Evolutionary conservation across 2,113 vertebrate genomes (phyloP).

Genomic region (Dipodomys merriami): DNA sequence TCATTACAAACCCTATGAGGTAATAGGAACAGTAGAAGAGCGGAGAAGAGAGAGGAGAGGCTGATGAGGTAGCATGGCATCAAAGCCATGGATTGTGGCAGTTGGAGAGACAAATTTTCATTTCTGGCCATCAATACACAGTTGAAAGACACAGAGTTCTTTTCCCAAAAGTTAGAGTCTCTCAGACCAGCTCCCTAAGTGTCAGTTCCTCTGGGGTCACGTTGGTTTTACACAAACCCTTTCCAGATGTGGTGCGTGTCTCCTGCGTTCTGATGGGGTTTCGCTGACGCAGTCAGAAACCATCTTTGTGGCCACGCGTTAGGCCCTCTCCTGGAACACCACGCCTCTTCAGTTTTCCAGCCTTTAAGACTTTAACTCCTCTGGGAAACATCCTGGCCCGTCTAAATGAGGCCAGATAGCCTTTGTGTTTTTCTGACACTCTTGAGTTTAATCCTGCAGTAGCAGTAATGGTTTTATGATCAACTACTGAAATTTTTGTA

Average conservation of each 20-base stretch:
- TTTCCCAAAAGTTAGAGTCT: background rate
- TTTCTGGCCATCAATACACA: background rate
- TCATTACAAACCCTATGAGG: background rate
- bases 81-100: background rate
- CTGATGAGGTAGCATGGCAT: too few species aligned
- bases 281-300: background rate
- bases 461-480: background rate
- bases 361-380: background rate
- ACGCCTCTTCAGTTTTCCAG: background rate
- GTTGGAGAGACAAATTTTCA: background rate
- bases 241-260: background rate
- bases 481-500: background rate
- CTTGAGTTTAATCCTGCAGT: background rate
- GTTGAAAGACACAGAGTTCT: background rate
- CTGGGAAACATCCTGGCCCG: background rate
- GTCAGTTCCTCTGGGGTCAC: background rate
- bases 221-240: constrained; percentile 17
- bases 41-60: background rate
- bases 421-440: background rate
- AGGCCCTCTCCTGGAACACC: background rate
- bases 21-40: background rate
- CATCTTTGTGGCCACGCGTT: background rate
- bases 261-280: background rate
- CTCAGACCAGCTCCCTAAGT: background rate
- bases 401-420: background rate